phyloP scores from a whole-genome alignment of 2,113 vertebrate species.

The Psittacus erithacus region DNA sequence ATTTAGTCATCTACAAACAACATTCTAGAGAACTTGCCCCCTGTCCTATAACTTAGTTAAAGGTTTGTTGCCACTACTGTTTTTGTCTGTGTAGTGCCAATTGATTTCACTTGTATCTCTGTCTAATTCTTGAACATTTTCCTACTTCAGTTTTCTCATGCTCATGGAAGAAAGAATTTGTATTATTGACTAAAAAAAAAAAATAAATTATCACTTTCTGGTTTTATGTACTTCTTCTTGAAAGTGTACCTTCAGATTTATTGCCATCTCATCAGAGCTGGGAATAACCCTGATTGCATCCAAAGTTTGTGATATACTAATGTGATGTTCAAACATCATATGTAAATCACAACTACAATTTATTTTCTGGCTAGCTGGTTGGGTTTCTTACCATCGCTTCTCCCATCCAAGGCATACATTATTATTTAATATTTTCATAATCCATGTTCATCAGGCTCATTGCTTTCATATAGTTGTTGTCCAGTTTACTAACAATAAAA shows the following conservation, averaged over 20 bases:
- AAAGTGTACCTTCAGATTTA: background rate
- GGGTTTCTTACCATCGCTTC: background rate
- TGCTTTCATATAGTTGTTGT: background rate
- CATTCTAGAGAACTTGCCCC: background rate
- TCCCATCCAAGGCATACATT: background rate
- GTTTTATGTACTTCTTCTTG: background rate
- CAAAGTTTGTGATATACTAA: background rate
- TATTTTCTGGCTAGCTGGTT: background rate
- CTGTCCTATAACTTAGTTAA: background rate
- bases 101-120: background rate
- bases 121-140: background rate
- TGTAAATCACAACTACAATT: background rate
- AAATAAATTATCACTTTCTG: fast-evolving
- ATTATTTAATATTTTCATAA: background rate
- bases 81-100: background rate
- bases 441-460: background rate
- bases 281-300: background rate
- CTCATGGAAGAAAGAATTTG: background rate
- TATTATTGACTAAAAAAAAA: background rate
- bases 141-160: background rate
- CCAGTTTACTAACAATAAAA: background rate
- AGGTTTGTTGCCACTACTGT: background rate
- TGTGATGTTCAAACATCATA: background rate
- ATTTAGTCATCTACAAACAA: background rate
- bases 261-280: background rate